A percentile compares a stretch with the other conserved stretches of the same genome.
phyloP scores from a whole-genome alignment of 2,888 invertebrate genomes.

The Campoplex capitator region DNA sequence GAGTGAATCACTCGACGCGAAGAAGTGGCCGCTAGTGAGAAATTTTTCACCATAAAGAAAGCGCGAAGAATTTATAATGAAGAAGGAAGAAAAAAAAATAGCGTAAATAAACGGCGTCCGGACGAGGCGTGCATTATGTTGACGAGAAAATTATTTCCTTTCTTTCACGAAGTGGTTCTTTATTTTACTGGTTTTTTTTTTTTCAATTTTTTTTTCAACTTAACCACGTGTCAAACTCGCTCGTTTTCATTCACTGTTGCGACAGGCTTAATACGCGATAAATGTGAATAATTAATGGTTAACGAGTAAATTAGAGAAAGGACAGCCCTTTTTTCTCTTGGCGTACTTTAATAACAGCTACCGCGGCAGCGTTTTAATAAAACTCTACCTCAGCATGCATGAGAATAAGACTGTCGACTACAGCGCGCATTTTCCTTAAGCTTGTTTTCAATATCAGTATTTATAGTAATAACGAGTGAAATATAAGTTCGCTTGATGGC shows the following conservation, averaged over 20 bases:
- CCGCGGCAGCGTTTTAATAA: conserved; percentile 6
- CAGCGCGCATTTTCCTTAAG: conserved; percentile 11
- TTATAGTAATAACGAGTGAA: conserved; percentile 24
- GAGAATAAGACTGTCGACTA: conserved; percentile 45
- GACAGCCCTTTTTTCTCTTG: background rate
- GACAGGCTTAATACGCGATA: conserved; percentile 28
- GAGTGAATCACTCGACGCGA: conserved; percentile 69
- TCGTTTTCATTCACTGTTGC: background rate
- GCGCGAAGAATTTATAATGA: conserved; percentile 26
- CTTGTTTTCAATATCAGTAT: background rate
- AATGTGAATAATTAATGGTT: conserved; percentile 45
- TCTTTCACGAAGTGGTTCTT: conserved; percentile 14
- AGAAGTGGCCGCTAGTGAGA: conserved; percentile 8
- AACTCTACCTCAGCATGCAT: background rate
- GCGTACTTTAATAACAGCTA: no score
- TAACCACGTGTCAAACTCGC: conserved; percentile 20
- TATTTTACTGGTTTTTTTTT: conserved; percentile 18
- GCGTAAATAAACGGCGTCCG: background rate
- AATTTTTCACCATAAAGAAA: conserved; percentile 2
- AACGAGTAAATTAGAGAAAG: conserved; percentile 21
- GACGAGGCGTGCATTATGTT: conserved; percentile 4
- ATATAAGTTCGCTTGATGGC: conserved; percentile 23
- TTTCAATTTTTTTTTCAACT: background rate
- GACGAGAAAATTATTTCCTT: conserved; percentile 51
- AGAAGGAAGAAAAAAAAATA: conserved; percentile 14